Conservation (phyloP, 2,888 invertebrate genomes). For the Caenorhabditis becei region DNA sequence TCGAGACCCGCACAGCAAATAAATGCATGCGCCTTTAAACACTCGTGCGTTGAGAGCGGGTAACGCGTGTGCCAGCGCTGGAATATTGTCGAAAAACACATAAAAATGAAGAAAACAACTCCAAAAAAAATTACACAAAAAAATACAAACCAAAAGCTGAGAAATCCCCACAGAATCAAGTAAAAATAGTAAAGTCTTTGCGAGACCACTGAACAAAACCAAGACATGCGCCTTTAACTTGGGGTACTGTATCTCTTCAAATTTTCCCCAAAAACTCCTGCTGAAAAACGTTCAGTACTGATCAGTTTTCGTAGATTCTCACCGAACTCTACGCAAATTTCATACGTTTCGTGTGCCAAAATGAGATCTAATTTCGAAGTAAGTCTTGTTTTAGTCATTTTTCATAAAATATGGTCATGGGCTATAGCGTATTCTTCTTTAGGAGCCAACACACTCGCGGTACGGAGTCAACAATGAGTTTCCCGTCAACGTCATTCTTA, state of each 20-base stretch:
- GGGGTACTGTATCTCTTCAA: background rate
- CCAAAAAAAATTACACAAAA: background rate
- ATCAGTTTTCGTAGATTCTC: background rate
- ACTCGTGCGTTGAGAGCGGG: background rate
- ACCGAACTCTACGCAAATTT: background rate
- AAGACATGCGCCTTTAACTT: conserved; percentile 9
- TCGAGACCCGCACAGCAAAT: conserved; percentile 45
- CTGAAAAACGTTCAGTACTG: background rate
- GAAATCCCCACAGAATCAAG: background rate
- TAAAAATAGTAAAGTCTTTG: background rate
- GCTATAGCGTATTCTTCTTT: background rate
- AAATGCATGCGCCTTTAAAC: conserved; percentile 58
- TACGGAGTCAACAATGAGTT: conserved; percentile 34
- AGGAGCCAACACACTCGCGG: conserved; percentile 9
- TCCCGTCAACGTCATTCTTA: conserved; percentile 53
- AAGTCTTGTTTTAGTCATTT: background rate
- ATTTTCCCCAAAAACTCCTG: background rate
- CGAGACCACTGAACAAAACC: background rate
- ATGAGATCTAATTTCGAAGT: background rate
- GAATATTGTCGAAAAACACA: background rate
- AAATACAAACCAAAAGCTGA: background rate
- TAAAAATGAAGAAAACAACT: background rate
- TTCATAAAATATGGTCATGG: background rate
- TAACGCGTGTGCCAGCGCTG: background rate
- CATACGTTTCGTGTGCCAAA: background rate